Percentiles rank a stretch among this genome's conserved stretches.
phyloP scores from a whole-genome alignment of 2,888 invertebrate genomes.

The Sthenelais limicola region DNA sequence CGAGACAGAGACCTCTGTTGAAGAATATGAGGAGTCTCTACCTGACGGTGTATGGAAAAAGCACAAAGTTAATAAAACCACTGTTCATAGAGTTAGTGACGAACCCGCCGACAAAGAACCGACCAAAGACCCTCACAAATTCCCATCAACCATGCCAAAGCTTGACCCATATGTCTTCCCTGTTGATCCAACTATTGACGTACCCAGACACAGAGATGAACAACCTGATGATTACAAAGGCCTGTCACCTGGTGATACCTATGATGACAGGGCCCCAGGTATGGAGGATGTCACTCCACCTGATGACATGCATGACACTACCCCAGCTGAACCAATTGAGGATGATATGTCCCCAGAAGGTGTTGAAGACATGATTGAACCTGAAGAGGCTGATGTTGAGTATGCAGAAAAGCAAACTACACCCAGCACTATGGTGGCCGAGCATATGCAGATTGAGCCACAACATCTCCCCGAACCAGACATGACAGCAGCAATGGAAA shows the following conservation, averaged over 20 bases:
- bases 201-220: background rate
- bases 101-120: conserved; percentile 17
- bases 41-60: conserved; percentile 40
- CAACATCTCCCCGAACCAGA: conserved; percentile 30
- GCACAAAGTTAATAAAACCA: conserved; percentile 33
- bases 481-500: conserved; percentile 13
- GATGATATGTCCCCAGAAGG: conserved; percentile 55
- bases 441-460: conserved; percentile 4
- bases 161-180: conserved; percentile 30
- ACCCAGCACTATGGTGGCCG: too few relatives aligned
- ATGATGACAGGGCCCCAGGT: background rate
- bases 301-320: conserved; percentile 14
- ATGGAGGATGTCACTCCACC: conserved; percentile 18
- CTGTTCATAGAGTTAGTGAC: background rate
- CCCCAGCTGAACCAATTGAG: conserved; percentile 29
- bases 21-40: conserved; percentile 35
- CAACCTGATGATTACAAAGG: background rate
- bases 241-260: background rate
- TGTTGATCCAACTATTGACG: conserved; percentile 32
- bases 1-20: conserved; percentile 43
- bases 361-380: conserved; percentile 71
- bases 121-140: conserved; percentile 9
- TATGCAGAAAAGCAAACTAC: conserved; percentile 24
- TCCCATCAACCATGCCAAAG: conserved; percentile 32
- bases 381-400: conserved; percentile 70